These are phyloP conservation scores for Manduca sexta DNA, from an alignment of 1,140 invertebrate species.

Conservation along the genomic window DNA sequence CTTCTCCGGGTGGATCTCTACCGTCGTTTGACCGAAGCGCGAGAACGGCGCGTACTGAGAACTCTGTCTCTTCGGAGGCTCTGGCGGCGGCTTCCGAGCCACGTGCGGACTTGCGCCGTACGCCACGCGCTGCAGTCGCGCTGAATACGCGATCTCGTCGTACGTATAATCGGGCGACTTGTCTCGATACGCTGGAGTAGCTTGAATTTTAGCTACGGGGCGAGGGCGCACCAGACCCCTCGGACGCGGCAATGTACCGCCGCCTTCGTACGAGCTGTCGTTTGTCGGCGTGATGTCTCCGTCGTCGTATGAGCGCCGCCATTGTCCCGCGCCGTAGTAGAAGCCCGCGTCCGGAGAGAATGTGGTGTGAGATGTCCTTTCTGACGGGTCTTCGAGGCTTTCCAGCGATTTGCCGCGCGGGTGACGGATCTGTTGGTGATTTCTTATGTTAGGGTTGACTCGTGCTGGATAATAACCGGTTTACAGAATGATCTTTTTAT, in stretches of 20 bases:
- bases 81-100: slow-evolving; percentile 85
- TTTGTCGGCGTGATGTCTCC: slow-evolving; percentile 92
- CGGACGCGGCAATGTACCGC: slow-evolving; percentile 89
- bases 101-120: slow-evolving; percentile 76
- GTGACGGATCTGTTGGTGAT: slow-evolving; percentile 76
- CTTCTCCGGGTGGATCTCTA: slow-evolving; percentile 78
- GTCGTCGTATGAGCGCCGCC: slow-evolving; percentile 90
- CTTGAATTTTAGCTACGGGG: slow-evolving; percentile 89
- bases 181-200: slow-evolving; percentile 74
- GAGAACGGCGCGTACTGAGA: slow-evolving; percentile 72
- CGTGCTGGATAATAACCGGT: too few relatives aligned
- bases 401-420: slow-evolving; percentile 88
- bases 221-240: slow-evolving; percentile 85
- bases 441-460: too few relatives aligned
- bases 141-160: slow-evolving; percentile 69
- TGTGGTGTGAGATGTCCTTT: slow-evolving; percentile 77
- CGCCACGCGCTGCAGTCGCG: slow-evolving; percentile 57
- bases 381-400: slow-evolving; percentile 82
- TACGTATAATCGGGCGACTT: slow-evolving; percentile 73
- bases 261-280: slow-evolving; percentile 82
- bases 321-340: slow-evolving; percentile 74
- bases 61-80: slow-evolving; percentile 87
- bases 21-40: slow-evolving; percentile 75
- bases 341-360: slow-evolving; percentile 74
- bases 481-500: too few relatives aligned